These are phyloP conservation scores for Trogon melanurus DNA, from an alignment of 2,113 vertebrate species.

Conservation along the genomic window DNA sequence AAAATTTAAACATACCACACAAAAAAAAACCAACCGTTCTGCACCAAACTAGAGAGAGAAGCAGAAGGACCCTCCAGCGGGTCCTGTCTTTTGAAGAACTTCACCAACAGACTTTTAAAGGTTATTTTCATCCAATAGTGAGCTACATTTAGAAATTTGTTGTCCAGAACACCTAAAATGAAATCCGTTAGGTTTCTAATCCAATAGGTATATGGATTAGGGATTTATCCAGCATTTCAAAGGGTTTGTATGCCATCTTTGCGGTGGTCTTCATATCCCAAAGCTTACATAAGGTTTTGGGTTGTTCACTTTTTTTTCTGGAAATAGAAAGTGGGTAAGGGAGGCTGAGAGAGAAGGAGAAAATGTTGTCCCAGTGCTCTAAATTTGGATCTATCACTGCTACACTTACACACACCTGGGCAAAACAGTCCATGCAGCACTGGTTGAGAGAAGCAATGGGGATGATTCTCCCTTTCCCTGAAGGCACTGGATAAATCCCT, in stretches of 20 bases:
- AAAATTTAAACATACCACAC: slow-evolving; percentile 44
- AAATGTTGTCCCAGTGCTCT: slow-evolving; percentile 11
- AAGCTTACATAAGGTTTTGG: neutral
- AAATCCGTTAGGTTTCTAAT: slow-evolving; percentile 75
- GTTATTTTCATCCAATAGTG: slow-evolving; percentile 80
- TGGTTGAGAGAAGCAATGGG: neutral
- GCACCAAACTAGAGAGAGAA: slow-evolving; percentile 74
- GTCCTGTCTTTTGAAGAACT: slow-evolving; percentile 72
- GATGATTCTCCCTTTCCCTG: slow-evolving; percentile 30
- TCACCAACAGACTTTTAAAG: slow-evolving; percentile 80
- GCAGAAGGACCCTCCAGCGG: slow-evolving; percentile 55
- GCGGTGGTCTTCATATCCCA: neutral
- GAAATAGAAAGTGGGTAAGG: neutral
- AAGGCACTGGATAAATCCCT: slow-evolving; percentile 79
- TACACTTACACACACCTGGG: neutral
- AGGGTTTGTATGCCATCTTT: slow-evolving; percentile 41
- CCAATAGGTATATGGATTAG: slow-evolving; percentile 65
- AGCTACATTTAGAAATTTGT: slow-evolving; percentile 71
- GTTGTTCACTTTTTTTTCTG: neutral
- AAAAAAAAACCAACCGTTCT: slow-evolving; percentile 57
- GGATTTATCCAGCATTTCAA: slow-evolving; percentile 80
- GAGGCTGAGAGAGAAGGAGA: neutral
- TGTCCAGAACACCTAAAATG: slow-evolving; percentile 72
- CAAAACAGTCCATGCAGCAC: neutral
- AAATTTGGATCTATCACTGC: neutral